These are phyloP conservation scores for Drosophila heteroneura DNA, from an alignment of 2,888 invertebrate genomes.

Conservation along the genomic window DNA sequence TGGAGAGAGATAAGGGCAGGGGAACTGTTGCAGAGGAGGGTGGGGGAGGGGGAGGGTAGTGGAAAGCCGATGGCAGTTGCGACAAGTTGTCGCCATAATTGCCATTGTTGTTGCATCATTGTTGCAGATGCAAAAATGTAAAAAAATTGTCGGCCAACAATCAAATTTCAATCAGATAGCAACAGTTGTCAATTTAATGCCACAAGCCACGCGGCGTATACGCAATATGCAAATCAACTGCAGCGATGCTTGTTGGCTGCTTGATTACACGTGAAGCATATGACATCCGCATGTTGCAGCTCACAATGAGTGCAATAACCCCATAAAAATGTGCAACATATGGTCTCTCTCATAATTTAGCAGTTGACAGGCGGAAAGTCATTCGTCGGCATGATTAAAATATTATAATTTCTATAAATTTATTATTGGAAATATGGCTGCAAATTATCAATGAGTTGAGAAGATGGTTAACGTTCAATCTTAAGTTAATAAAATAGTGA, in stretches of 20 bases:
- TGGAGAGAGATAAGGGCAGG: background rate
- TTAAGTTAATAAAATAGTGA: background rate
- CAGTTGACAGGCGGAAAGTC: background rate
- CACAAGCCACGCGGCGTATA: constrained; percentile 50
- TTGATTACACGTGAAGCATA: constrained; percentile 42
- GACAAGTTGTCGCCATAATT: constrained; percentile 55
- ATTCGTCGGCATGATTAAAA: background rate
- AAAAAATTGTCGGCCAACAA: constrained; percentile 57
- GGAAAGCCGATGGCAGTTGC: background rate
- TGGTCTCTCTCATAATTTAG: background rate
- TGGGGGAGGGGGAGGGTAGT: background rate
- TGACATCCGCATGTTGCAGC: constrained; percentile 44
- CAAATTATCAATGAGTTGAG: background rate
- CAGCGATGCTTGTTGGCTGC: constrained; percentile 4
- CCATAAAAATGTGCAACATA: background rate
- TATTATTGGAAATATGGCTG: background rate
- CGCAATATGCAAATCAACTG: constrained; percentile 49
- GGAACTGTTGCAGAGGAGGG: no score
- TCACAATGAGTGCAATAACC: constrained; percentile 32
- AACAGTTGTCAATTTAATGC: constrained; percentile 73
- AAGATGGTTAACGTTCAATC: background rate
- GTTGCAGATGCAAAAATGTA: constrained; percentile 54
- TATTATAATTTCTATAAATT: background rate
- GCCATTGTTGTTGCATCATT: constrained; percentile 42
- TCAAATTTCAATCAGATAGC: constrained; percentile 77